These are phyloP conservation scores for Phocoena sinus DNA, from an alignment of 2,113 vertebrate genomes.

Conservation along the genomic window DNA sequence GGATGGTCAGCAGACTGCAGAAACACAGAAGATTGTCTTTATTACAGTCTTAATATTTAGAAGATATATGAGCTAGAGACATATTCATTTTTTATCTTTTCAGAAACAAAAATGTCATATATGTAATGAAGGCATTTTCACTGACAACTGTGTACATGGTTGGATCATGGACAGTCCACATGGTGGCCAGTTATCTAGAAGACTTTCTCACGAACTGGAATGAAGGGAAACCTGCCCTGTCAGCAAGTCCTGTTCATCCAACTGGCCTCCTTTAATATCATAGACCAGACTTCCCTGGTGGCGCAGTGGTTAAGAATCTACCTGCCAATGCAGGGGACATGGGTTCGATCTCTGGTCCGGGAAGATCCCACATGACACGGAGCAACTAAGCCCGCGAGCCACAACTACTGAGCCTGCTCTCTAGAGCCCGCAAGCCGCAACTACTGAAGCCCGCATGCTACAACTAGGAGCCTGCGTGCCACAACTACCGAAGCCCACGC, in stretches of 20 bases:
- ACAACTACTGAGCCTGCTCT: no score
- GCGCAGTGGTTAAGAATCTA: no score
- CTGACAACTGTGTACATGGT: no score
- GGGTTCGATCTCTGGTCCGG: no score
- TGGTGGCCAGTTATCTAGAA: not conserved
- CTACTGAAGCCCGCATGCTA: no score
- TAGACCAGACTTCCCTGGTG: no score
- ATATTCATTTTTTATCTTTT: not conserved
- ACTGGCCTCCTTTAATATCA: not conserved
- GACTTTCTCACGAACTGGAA: not conserved
- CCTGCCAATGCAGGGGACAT: no score
- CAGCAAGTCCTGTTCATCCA: not conserved
- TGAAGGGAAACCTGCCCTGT: not conserved
- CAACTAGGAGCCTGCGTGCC: no score
- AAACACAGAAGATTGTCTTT: not conserved
- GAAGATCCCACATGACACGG: no score
- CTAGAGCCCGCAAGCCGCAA: no score
- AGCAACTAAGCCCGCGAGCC: no score
- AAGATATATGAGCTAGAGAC: not conserved
- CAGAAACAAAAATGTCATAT: not conserved
- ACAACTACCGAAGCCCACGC: no score
- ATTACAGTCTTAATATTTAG: not conserved
- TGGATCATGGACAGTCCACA: not conserved
- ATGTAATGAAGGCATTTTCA: not conserved
- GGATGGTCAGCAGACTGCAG: not conserved